Evolutionary conservation across 2,797 vertebrate species (phyloP), one percentile per base, ranked within the genome.

Genomic region (Bryconaethiops microstoma): DNA sequence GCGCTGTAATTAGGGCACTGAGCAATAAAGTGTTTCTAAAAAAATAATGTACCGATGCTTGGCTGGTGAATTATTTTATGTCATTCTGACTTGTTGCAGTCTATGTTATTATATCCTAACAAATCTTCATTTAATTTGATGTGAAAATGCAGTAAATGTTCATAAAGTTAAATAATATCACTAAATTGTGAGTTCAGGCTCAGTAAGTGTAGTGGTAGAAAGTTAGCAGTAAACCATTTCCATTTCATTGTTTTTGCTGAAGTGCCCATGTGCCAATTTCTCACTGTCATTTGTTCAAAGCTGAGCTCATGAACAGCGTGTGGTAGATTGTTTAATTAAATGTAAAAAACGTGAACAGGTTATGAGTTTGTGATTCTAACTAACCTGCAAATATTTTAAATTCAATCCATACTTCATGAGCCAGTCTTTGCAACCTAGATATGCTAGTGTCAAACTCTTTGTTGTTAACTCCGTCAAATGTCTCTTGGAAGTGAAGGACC

Each of bases 241-340:
- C 14, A 35, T 17, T 57, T 39, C 57, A 42, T 2, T 35, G 19
- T 39, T 75, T 3, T 52, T 62, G 13, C 19, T 60, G 52, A 69
- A 57, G 42, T 62, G 25, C 48, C 48, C 48, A 16, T 59, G 9
- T 1, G 48, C 12, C 48, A 14, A 12, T 59, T 50, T 50, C 12
- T 60, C 12, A 12, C 25, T 21, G 35, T 67, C 71, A 55, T 25
- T 59, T 52, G 23, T 69, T 12, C 42, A 60, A 29, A 1, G 50
- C n/a, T 39, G 52, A 39, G 29, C 9, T 55, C 8, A n/a, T 35
- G 8, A 29, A 54, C 25, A 7, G 21, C 60, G 40, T 76, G 64
- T 80, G 7, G n/a, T 81, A 63, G 63, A 17, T 10, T 52, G 72
- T 52, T 74, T 60, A 21, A 63, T 71, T 23, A 23, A 52, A 29